Percentiles rank a stretch among this genome's conserved stretches.
phyloP scores from a whole-genome alignment of 2,113 vertebrate genomes.

The Trematomus loennbergii region DNA sequence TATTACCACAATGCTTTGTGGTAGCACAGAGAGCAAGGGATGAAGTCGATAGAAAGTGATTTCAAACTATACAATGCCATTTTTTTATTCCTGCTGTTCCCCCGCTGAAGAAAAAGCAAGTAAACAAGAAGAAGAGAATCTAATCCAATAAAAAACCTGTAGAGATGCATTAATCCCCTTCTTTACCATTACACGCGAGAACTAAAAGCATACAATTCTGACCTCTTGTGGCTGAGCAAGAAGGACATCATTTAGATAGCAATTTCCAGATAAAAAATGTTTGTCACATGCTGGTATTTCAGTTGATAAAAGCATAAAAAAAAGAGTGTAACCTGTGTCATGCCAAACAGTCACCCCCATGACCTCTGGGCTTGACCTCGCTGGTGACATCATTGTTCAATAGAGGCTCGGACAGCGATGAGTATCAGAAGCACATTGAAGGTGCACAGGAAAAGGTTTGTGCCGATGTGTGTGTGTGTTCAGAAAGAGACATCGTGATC shows the following conservation, averaged over 20 bases:
- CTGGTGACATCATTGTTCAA: no score
- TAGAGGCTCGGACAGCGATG: not conserved
- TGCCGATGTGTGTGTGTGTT: not conserved
- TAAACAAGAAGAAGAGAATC: no score
- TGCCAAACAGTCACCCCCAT: not conserved
- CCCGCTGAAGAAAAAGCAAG: no score
- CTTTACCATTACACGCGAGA: not conserved
- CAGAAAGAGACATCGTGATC: constrained; percentile 18
- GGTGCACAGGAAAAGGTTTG: not conserved
- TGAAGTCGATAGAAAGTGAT: no score
- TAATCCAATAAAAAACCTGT: no score
- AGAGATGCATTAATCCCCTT: no score
- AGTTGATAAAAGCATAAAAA: not conserved
- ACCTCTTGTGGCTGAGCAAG: constrained; percentile 58
- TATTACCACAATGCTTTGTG: no score
- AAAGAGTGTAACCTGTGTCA: not conserved
- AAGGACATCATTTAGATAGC: not conserved
- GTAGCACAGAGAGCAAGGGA: no score
- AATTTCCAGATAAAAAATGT: not conserved
- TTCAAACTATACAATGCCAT: no score
- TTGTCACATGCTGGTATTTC: not conserved
- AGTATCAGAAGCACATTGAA: not conserved
- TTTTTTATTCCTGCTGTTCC: no score
- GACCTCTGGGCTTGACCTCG: not conserved
- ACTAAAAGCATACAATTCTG: constrained; percentile 53